Evolutionary conservation across 2,797 vertebrate genomes (phyloP).

Genomic region (Allobates femoralis): DNA sequence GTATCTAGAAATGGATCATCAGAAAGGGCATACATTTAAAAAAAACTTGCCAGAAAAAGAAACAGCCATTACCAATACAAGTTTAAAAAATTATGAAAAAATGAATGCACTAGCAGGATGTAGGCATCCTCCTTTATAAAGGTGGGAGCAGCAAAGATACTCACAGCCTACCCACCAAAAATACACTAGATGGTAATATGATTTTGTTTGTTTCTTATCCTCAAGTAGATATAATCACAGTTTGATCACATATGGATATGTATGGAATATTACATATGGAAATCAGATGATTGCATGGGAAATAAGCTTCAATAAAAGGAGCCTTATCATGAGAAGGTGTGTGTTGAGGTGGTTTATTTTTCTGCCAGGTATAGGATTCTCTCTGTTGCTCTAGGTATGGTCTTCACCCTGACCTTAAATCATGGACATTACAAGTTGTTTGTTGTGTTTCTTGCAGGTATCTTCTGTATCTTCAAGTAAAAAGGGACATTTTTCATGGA

Average conservation of each 20-base stretch:
- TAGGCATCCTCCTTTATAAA: too few species aligned
- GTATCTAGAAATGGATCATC: too few species aligned
- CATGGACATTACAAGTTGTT: not conserved
- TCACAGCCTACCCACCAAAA: too few species aligned
- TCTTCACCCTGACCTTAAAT: not conserved
- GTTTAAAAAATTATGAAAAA: too few species aligned
- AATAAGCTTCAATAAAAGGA: not conserved
- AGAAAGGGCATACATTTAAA: too few species aligned
- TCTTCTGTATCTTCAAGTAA: constrained; percentile 94
- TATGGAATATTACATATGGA: not conserved
- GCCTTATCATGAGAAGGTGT: not conserved
- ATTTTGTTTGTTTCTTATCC: not conserved
- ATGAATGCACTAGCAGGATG: too few species aligned
- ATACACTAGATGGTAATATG: too few species aligned
- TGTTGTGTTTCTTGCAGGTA: constrained; percentile 79
- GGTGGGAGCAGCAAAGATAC: too few species aligned
- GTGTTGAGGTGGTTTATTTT: not conserved
- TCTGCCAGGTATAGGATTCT: not conserved
- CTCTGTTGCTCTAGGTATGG: not conserved
- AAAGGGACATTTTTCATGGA: constrained; percentile 96
- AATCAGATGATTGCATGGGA: not conserved
- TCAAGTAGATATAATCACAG: not conserved
- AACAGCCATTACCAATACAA: too few species aligned
- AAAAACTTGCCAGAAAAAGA: too few species aligned
- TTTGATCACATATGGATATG: not conserved